Percentiles rank a stretch among this genome's conserved stretches.
Evolutionary conservation across 2,888 invertebrate species (phyloP).

Genomic region (Epirrhoe alternata): DNA sequence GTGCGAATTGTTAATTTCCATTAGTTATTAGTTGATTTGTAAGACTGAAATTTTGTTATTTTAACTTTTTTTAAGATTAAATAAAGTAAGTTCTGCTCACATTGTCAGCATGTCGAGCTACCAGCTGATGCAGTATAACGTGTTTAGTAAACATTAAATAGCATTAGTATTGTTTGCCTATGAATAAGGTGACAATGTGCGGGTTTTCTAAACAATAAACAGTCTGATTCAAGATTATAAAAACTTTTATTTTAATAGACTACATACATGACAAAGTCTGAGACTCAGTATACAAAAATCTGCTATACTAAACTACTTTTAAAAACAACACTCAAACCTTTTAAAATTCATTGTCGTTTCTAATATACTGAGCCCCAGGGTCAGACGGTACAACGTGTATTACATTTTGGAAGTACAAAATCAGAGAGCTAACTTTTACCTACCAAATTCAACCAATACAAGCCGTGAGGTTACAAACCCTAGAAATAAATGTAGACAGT

Average conservation of each 20-base stretch:
- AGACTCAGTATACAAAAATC: conserved; percentile 29
- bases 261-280: conserved; percentile 48
- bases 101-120: not conserved
- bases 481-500: conserved; percentile 2
- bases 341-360: not conserved
- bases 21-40: not conserved
- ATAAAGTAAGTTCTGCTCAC: not conserved
- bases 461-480: not conserved
- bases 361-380: conserved; percentile 14
- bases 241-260: conserved; percentile 63
- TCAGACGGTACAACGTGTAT: conserved; percentile 4
- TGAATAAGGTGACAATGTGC: conserved; percentile 11
- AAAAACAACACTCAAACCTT: conserved; percentile 5
- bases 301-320: conserved; percentile 1
- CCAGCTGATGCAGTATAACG: not conserved
- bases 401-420: not conserved
- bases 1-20: not conserved
- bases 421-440: not conserved
- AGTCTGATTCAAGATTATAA: conserved; percentile 54
- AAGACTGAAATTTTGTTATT: conserved; percentile 7
- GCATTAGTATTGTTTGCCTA: not conserved
- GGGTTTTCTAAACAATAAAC: conserved; percentile 30
- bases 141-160: conserved; percentile 13
- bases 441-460: not conserved
- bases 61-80: conserved; percentile 10